Evolutionary conservation across 2,113 vertebrate species (phyloP).

Genomic region (Arizona elegans): DNA sequence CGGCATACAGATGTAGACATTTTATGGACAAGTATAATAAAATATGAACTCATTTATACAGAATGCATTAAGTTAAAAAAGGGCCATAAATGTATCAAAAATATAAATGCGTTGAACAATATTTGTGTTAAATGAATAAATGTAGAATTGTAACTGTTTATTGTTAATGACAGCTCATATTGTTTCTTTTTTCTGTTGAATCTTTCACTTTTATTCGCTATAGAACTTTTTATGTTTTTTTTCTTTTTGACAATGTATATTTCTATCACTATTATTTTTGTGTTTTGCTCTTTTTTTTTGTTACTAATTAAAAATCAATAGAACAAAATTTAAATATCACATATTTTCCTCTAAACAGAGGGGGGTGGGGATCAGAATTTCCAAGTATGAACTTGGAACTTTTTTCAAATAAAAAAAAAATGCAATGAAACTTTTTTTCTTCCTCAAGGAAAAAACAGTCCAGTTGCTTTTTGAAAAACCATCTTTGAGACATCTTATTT

Average conservation of each 20-base stretch:
- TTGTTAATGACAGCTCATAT: not conserved
- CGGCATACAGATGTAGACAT: not conserved
- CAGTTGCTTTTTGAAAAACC: not conserved
- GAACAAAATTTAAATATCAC: not conserved
- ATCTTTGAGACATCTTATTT: not conserved
- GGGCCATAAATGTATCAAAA: not conserved
- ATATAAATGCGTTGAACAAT: not conserved
- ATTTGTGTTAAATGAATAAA: not conserved
- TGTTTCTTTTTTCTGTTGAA: not conserved
- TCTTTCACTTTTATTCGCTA: not conserved
- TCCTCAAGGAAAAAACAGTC: not conserved
- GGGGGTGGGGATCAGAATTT: not conserved
- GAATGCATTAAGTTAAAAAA: not conserved
- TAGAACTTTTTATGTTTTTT: not conserved
- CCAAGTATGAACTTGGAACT: not conserved
- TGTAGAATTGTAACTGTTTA: not conserved
- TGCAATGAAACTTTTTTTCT: not conserved
- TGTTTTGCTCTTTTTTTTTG: not conserved
- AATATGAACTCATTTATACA: not conserved
- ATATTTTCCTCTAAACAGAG: not conserved
- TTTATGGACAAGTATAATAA: not conserved
- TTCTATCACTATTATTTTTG: not conserved
- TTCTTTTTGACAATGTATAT: not conserved
- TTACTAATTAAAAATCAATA: not conserved
- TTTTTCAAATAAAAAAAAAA: not conserved